Evolutionary conservation across 1,140 invertebrate genomes (phyloP), one percentile per base, ranked within the genome.

Genomic region (Apolygus lucorum): DNA sequence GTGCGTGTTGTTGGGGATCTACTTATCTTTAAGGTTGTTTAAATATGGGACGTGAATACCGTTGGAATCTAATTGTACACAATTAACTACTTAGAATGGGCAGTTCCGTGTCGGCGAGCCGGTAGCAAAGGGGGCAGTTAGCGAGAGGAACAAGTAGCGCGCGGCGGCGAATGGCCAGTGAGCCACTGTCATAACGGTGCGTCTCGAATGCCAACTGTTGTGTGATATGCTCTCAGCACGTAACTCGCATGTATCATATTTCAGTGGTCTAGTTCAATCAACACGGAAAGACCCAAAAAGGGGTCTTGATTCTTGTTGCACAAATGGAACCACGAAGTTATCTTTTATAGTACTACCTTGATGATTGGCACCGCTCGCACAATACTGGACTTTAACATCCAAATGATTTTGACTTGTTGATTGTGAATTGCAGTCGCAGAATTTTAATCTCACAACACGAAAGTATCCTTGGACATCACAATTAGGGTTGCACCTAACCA

Each of bases 61-160:
- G 54, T 59, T 59, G 22, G 54, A 22, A 24, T 4, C 54, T 59
- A 59, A 59, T 59, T 59, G 54, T 59, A 13, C 54, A 59, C 54
- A 59, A 59, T 59, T 59, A 59, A 24, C 54, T 59, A 59, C 54
- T 59, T 59, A 59, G 54, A 59, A 59, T 59, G 54, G 54, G 54
- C 54, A 59, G 54, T 59, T 59, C 54, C 54, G 54, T 59, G 54
- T 59, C 54, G 54, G 54, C 54, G 54, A 59, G 8, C 54, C n/a
- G n/a, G n/a, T n/a, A n/a, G 54, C 54, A 24, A 59, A 21, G 4
- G 54, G 54, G 22, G 11, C 54, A 59, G 54, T 59, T 59, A 59
- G 22, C 54, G 54, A 8, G 54, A 59, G 22, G 54, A 59, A 59
- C 54, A 59, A 59, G 54, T 59, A 59, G 54, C 22, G 54, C 54